Conservation (phyloP, 2,113 vertebrate genomes). For the Numenius arquata region DNA sequence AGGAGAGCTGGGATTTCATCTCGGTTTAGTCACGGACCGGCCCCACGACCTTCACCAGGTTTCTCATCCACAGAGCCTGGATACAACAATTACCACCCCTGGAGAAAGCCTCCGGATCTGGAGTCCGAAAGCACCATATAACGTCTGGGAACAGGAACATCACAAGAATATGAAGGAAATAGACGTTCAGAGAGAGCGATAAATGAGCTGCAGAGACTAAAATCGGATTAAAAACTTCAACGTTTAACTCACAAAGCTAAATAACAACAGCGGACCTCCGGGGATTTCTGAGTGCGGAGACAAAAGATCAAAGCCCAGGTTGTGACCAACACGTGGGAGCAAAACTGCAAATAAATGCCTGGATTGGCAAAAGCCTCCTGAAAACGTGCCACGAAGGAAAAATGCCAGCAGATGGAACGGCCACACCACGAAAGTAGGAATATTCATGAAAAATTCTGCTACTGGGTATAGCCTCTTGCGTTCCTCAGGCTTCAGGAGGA, state of each 20-base stretch:
- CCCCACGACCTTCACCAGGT: not conserved
- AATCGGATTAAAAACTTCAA: fast-evolving
- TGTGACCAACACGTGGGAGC: not conserved
- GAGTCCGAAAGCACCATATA: fast-evolving
- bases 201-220: not conserved
- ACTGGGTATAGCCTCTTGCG: not conserved
- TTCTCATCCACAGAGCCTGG: not conserved
- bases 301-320: not conserved
- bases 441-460: fast-evolving
- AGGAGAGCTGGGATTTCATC: not conserved
- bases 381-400: fast-evolving
- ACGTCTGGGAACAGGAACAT: fast-evolving
- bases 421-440: fast-evolving
- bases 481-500: not conserved
- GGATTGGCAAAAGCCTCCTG: not conserved
- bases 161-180: fast-evolving
- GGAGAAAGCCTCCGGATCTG: fast-evolving
- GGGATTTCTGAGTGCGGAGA: not conserved
- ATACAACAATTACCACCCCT: fast-evolving
- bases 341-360: not conserved
- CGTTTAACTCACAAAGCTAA: not conserved
- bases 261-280: fast-evolving
- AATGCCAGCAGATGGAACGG: fast-evolving
- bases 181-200: not conserved
- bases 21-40: not conserved